Base-by-base conservation (phyloP, 1,140 invertebrate genomes). In the Ptiloglossa arizonensis region DNA sequence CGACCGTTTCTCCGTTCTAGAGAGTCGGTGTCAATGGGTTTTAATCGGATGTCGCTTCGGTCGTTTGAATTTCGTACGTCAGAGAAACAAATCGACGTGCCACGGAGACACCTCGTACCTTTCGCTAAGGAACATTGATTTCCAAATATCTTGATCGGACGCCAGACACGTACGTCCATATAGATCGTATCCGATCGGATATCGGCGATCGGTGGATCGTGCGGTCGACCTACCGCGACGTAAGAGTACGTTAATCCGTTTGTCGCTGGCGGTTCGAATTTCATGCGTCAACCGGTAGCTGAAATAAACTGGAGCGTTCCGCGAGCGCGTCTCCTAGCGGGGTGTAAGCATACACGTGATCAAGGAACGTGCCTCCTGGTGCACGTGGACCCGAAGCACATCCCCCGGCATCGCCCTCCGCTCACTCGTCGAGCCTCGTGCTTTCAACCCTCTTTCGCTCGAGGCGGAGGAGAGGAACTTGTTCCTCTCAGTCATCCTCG, bases 361-460 rank as follows among this genome's bases (percentile, higher is more conserved):
- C 73, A 59, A 62, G 80, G 80, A 91, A 90, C 90, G 90, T 91
- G 90, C 90, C 86, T 80, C 24, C 73, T 62, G 82, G 74, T 87
- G 88, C 90, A 91, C 90, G 90, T 91, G 89, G 87, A 87, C 59
- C 67, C 9, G 54, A n/a, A 44, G 50, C 62, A 67, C 79, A 77
- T 69, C 78, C 82, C 83, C 82, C 70, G 64, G 38, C 57, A 70
- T 64, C 73, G 66, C 44, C 54, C 54, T 56, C 69, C 75, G 38
- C 70, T 76, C 73, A 76, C 63, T 60, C 71, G 66, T 41, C 69
- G 69, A 32, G 82, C 84, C 81, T 74, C 69, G 83, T 81, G 75
- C 78, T 68, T 75, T 82, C 84, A 82, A 82, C 84, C 83, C 84
- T 81, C 83, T 82, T 82, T 72, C 78, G 75, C 76, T 85, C 66